Evolutionary conservation across 2,797 vertebrate species (phyloP).

Genomic region (Phalanger gymnotis): DNA sequence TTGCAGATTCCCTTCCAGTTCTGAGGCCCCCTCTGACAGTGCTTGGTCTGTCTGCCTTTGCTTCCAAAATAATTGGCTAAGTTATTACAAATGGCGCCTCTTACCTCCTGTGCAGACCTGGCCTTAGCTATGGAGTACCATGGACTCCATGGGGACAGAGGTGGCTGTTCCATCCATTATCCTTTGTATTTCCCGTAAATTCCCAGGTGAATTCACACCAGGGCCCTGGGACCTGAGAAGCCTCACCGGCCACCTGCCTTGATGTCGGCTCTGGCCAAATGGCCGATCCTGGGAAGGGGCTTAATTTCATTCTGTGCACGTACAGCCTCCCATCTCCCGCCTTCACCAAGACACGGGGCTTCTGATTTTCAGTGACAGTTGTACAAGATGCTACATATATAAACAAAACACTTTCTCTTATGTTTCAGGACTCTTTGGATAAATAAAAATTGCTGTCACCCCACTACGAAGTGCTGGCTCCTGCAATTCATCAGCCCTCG

Average conservation of each 20-base stretch:
- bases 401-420: neutral
- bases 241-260: neutral
- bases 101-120: neutral
- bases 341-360: neutral
- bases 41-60: neutral
- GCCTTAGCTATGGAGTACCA: neutral
- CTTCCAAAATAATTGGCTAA: neutral
- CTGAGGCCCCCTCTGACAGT: neutral
- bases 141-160: neutral
- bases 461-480: neutral
- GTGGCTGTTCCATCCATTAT: neutral
- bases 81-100: neutral
- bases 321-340: neutral
- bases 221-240: neutral
- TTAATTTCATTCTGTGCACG: neutral
- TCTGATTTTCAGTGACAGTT: neutral
- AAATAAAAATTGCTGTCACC: neutral
- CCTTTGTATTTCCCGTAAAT: neutral
- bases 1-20: neutral
- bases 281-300: neutral
- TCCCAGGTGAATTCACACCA: neutral
- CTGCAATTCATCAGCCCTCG: neutral
- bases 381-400: neutral
- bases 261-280: neutral
- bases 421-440: too few species aligned